Evolutionary conservation across 2,113 vertebrate genomes (phyloP).

Genomic region (Pogonocichla stellata): DNA sequence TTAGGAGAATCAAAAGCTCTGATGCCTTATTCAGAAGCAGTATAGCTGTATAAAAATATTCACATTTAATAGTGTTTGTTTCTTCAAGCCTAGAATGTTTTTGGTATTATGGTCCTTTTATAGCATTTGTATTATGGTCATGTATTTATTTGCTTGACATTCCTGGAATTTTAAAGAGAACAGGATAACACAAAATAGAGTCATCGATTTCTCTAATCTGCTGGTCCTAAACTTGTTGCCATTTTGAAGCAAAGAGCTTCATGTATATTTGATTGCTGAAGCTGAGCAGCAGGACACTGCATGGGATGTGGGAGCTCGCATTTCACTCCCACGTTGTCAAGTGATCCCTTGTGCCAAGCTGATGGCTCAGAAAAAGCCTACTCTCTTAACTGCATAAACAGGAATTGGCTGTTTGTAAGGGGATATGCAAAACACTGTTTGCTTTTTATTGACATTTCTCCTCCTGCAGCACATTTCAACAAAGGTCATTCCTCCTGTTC

Average conservation of each 20-base stretch:
- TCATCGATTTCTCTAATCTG: not conserved
- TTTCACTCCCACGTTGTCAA: constrained; percentile 32
- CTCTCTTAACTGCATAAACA: not conserved
- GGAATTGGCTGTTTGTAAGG: constrained; percentile 40
- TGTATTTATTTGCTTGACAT: not conserved
- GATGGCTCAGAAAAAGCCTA: not conserved
- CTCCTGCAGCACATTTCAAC: constrained; percentile 28
- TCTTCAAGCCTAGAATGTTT: not conserved
- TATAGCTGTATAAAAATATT: not conserved
- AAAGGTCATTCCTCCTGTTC: constrained; percentile 56
- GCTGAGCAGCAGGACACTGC: not conserved
- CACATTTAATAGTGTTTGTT: not conserved
- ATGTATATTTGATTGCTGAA: constrained; percentile 50
- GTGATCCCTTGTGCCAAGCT: not conserved
- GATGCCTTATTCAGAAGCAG: not conserved
- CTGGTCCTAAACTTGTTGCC: not conserved
- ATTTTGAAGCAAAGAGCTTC: constrained; percentile 27
- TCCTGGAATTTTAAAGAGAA: not conserved
- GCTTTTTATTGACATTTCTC: constrained; percentile 56
- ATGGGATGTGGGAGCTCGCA: constrained; percentile 8
- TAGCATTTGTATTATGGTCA: not conserved
- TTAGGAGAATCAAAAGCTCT: not conserved
- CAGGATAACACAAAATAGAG: not conserved
- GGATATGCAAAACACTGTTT: not conserved
- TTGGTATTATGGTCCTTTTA: not conserved